Conservation (phyloP, 1,140 invertebrate genomes). For the Galendromus occidentalis region DNA sequence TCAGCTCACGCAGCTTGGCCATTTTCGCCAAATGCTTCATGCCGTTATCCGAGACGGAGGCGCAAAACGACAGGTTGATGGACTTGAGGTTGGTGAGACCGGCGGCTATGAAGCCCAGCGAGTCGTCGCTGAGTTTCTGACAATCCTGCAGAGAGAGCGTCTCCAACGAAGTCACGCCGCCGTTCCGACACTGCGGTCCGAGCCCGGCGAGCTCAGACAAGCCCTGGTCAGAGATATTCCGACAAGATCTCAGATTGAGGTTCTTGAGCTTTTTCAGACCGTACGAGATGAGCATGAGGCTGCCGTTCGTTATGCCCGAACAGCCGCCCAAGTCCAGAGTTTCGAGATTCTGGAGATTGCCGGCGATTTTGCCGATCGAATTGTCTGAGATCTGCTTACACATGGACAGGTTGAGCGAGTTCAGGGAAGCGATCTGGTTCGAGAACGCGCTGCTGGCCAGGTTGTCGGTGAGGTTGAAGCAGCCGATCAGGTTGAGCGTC, state of each 20-base stretch:
- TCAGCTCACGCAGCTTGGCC: constrained; percentile 58
- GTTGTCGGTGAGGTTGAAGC: constrained; percentile 67
- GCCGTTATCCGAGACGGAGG: constrained; percentile 71
- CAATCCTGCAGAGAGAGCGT: constrained; percentile 77
- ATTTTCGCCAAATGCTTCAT: constrained; percentile 69
- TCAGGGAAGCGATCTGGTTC: constrained; percentile 35
- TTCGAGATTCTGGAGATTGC: constrained; percentile 65
- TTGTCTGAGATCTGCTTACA: constrained; percentile 85
- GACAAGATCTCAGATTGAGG: constrained; percentile 70
- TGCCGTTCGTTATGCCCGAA: constrained; percentile 66
- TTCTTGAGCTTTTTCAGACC: constrained; percentile 57
- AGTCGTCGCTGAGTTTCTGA: constrained; percentile 73
- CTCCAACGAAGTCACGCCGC: constrained; percentile 49
- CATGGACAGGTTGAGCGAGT: constrained; percentile 60
- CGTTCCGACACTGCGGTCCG: constrained; percentile 30
- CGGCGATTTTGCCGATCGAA: constrained; percentile 56
- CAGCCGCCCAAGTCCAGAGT: constrained; percentile 71
- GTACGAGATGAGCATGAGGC: constrained; percentile 60
- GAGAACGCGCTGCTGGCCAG: constrained; percentile 60
- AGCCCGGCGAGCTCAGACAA: constrained; percentile 63
- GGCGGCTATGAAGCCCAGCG: constrained; percentile 54
- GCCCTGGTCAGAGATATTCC: constrained; percentile 69
- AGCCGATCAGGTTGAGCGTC: constrained; percentile 70
- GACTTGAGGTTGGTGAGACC: constrained; percentile 56
- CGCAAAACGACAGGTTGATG: constrained; percentile 82